Evolutionary conservation across 2,888 invertebrate genomes (phyloP).

Genomic region (Lasioglossum oenotherae): DNA sequence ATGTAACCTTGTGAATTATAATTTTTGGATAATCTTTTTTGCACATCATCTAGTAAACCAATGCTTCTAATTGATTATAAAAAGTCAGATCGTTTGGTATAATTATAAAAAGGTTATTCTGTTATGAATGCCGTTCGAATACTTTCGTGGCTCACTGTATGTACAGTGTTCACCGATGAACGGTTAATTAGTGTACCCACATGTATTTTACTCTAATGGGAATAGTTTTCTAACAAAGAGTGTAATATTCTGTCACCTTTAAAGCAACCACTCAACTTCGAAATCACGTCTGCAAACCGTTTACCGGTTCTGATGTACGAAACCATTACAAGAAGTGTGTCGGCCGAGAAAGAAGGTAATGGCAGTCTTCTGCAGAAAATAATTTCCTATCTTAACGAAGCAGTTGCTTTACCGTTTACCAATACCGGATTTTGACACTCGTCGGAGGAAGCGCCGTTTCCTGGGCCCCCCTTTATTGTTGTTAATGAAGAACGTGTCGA

Average conservation of each 20-base stretch:
- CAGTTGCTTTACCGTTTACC: constrained; percentile 39
- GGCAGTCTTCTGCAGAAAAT: constrained; percentile 26
- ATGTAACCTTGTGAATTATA: too few species aligned
- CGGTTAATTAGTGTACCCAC: too few species aligned
- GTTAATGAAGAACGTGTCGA: constrained; percentile 82
- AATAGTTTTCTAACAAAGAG: not conserved
- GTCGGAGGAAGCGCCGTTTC: constrained; percentile 71
- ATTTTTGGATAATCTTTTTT: too few species aligned
- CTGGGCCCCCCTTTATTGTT: constrained; percentile 77
- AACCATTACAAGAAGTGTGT: constrained; percentile 18
- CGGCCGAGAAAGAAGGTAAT: constrained; percentile 16
- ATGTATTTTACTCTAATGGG: not conserved
- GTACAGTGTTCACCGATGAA: too few species aligned
- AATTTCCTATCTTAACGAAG: constrained; percentile 8
- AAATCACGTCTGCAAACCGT: not conserved
- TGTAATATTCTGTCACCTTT: constrained; percentile 34
- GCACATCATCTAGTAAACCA: too few species aligned
- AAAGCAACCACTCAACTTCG: not conserved
- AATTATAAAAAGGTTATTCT: too few species aligned
- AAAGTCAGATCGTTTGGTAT: too few species aligned
- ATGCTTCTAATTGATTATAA: too few species aligned
- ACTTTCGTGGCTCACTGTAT: too few species aligned
- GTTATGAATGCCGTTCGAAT: too few species aligned
- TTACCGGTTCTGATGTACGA: constrained; percentile 15
- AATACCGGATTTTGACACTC: constrained; percentile 74